Evolutionary conservation across 2,797 vertebrate genomes (phyloP), one percentile per base, ranked within the genome.

Genomic region (Cossypha polioptera): DNA sequence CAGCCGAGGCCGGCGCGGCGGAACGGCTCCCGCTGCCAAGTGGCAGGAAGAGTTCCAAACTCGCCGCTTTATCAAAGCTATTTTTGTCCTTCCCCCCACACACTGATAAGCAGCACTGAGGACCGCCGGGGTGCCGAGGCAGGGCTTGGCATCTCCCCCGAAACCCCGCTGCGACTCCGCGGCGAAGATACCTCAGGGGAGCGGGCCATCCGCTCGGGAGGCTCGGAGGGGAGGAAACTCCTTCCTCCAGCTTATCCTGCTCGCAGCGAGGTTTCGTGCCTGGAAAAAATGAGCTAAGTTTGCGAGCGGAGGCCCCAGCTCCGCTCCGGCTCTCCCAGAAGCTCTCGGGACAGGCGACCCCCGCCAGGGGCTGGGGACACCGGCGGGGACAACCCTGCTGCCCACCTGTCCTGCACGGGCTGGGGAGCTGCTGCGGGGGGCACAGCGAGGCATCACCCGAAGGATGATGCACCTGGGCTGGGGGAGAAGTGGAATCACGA

Each of bases 221-320:
- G 89, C 91, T 90, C 54, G 1, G 33, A 85, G 17, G 85, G 82
- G 77, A 91, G 90, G 90, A 92, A 91, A 85, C 92, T 81, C 77
- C 58, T 92, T 95, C 90, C 84, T 86, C 80, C 77, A 42, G 81
- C 74, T 88, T 65, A 59, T 81, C 89, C 93, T 29, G 87, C 81
- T 72, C 7, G 31, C 61, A 26, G 81, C 4, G 59, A 87, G 51
- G 21, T 86, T 95, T 81, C 43, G 74, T 81, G 84, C 78, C 93
- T 84, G 87, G 91, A 92, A 91, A 92, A 92, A 78, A 81, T 91
- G 91, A 96, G 69, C 94, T 78, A 86, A 92, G 81, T 89, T 75
- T 54, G 90, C 9, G 42, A 94, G 78, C 42, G 16, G 93, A 92
- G 90, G 91, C 87, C 73, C 74, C 77, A 51, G 80, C 83, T 80